phyloP scores from a whole-genome alignment of 2,888 invertebrate species.

The Eupithecia abbreviata region DNA sequence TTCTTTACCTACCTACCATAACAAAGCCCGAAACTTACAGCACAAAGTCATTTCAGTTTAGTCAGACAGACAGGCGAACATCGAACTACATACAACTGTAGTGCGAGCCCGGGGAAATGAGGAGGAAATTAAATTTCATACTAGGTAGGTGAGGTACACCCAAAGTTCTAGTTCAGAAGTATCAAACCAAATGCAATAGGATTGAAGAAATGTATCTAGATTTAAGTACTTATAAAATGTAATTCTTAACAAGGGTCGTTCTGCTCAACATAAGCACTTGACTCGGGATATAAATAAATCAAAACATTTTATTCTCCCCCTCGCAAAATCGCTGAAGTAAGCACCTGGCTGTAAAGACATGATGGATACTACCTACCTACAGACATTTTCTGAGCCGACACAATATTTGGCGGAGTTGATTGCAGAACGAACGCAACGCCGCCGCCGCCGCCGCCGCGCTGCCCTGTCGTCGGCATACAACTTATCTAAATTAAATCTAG shows the following conservation, averaged over 20 bases:
- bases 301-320: conserved; percentile 6
- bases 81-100: too few species aligned
- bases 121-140: too few species aligned
- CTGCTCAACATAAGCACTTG: background rate
- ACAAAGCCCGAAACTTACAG: too few species aligned
- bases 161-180: too few species aligned
- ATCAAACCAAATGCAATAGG: background rate
- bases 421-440: conserved; percentile 49
- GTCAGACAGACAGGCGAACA: too few species aligned
- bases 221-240: background rate
- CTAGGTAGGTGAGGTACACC: too few species aligned
- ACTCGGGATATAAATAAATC: conserved; percentile 18
- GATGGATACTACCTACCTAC: conserved; percentile 15
- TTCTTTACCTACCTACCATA: too few species aligned
- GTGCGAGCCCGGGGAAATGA: too few species aligned
- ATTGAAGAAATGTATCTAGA: background rate
- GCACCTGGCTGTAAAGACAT: conserved; percentile 23
- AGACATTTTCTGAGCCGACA: conserved; percentile 29
- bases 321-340: conserved; percentile 13
- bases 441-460: conserved; percentile 26
- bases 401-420: conserved; percentile 49
- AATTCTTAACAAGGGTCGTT: background rate
- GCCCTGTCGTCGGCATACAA: conserved; percentile 60
- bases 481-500: conserved; percentile 71
- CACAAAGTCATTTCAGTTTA: too few species aligned